These are phyloP conservation scores for Trichopoda pennipes DNA, from an alignment of 2,888 invertebrate species.

Conservation along the genomic window DNA sequence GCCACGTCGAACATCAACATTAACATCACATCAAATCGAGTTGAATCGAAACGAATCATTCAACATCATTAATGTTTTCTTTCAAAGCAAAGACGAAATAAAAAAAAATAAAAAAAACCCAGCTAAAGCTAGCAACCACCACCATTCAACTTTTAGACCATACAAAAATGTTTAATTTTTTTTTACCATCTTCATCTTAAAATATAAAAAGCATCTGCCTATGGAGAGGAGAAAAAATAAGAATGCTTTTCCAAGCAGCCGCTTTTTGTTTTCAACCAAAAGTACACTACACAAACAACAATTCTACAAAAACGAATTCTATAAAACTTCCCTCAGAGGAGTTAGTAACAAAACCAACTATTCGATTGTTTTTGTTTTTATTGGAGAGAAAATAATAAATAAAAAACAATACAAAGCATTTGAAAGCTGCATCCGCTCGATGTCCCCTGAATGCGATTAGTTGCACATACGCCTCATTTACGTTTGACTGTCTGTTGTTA, in stretches of 20 bases:
- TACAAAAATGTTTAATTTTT: constrained; percentile 33
- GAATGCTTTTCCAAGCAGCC: constrained; percentile 60
- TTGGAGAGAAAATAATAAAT: constrained; percentile 16
- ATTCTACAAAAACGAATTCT: constrained; percentile 13
- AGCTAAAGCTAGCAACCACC: constrained; percentile 34
- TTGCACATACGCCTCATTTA: constrained; percentile 66
- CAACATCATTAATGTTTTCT: constrained; percentile 65
- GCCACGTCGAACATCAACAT: constrained; percentile 63
- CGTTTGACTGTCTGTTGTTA: constrained; percentile 25
- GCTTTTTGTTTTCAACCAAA: constrained; percentile 30
- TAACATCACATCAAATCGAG: constrained; percentile 65
- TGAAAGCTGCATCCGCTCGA: constrained; percentile 70
- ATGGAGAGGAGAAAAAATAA: constrained; percentile 32
- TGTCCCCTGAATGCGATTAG: constrained; percentile 71
- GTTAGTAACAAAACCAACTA: constrained; percentile 50
- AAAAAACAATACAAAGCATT: constrained; percentile 56
- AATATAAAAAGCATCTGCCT: constrained; percentile 58
- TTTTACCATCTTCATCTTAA: constrained; percentile 31
- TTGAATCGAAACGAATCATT: constrained; percentile 63
- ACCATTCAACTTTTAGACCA: constrained; percentile 43
- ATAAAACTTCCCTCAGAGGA: constrained; percentile 56
- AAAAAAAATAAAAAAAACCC: too few species aligned
- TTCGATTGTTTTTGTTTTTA: constrained; percentile 58
- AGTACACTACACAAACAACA: constrained; percentile 15
- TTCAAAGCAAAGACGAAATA: constrained; percentile 26